Conservation (phyloP, 2,888 invertebrate genomes). For the Drosophila paramelanica region DNA sequence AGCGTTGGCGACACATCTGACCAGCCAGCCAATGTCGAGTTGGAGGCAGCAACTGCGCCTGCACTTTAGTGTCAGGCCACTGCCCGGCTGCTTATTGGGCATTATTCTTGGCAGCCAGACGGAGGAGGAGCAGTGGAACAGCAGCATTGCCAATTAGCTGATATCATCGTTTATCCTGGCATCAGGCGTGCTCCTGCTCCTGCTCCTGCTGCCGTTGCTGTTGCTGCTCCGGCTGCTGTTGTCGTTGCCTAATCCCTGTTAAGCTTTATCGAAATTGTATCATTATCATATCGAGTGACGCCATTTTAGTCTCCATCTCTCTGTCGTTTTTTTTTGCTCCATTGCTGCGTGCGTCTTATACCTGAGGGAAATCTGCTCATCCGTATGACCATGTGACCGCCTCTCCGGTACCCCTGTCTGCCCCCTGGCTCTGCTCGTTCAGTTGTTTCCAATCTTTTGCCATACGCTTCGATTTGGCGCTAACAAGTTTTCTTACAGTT, state of each 20-base stretch:
- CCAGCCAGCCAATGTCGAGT: background rate
- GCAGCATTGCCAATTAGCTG: slow-evolving; percentile 69
- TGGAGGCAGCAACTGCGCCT: slow-evolving; percentile 7
- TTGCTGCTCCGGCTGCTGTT: slow-evolving; percentile 1
- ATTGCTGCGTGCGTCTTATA: slow-evolving; percentile 26
- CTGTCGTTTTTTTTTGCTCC: background rate
- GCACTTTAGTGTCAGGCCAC: slow-evolving; percentile 25
- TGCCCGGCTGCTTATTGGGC: slow-evolving; percentile 43
- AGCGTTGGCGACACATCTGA: slow-evolving; percentile 11
- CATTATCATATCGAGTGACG: slow-evolving; percentile 76
- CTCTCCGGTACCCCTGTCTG: background rate
- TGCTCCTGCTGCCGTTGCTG: background rate
- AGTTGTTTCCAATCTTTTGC: slow-evolving; percentile 7
- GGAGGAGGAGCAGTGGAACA: slow-evolving; percentile 6
- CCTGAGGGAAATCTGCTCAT: slow-evolving; percentile 71
- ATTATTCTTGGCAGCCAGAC: slow-evolving; percentile 41
- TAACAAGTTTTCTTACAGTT: slow-evolving; percentile 71
- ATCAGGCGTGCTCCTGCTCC: slow-evolving; percentile 10
- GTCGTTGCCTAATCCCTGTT: slow-evolving; percentile 63
- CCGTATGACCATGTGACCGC: slow-evolving; percentile 34
- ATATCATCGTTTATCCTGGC: slow-evolving; percentile 69
- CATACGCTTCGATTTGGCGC: slow-evolving; percentile 61
- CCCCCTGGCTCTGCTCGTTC: background rate
- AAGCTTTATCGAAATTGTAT: slow-evolving; percentile 78
- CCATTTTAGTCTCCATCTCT: slow-evolving; percentile 45